Base-by-base conservation (phyloP, 2,113 vertebrate genomes). In the Tapirus terrestris region DNA sequence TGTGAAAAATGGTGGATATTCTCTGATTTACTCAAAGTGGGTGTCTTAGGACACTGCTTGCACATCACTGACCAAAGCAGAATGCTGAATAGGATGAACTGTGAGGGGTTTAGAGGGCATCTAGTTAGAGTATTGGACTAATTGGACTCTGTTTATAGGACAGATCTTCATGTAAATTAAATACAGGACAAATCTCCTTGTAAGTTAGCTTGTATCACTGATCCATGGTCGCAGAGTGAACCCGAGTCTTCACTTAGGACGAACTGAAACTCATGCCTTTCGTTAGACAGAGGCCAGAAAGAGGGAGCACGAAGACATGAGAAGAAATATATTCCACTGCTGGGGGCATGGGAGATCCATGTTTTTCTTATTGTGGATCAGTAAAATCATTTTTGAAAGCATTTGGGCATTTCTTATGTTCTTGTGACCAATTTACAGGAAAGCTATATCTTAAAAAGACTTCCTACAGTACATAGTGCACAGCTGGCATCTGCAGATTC, bases 401-500 rank as follows among this genome's bases (percentile, higher is more conserved):
- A 81, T 60, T 84, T 73, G 61, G 33, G 75, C 39, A 93, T 86
- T 79, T 97, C 82, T 75, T 76, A 72, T 70, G 58, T n/a, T 65
- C 63, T 45, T 58, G 33, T 13, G 13, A 89, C 8, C 39, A 87
- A 95, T 84, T 80, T 53, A 75, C 9, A 88, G 33, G 36, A 92
- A 75, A 61, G 8, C 8, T 27, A 0, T 61, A 56, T 94, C 95
- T 93, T 75, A 36, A 83, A 72, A 70, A 79, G n/a, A 58, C 29
- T 92, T 79, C 65, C 31, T 25, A 84, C 16, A 90, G 79, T 36
- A 33, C 27, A 53, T 43, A 67, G 51, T 31, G 77, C 16, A 89
- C 53, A 73, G 13, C 25, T 8, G 23, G 27, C 31, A 82, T 43
- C 20, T 2, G 1, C 17, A 72, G 58, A 73, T 77, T 67, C 72